Percentiles rank a stretch among this genome's conserved stretches.
Conservation (phyloP, 2,797 vertebrate species). For the Sparidentex hasta region DNA sequence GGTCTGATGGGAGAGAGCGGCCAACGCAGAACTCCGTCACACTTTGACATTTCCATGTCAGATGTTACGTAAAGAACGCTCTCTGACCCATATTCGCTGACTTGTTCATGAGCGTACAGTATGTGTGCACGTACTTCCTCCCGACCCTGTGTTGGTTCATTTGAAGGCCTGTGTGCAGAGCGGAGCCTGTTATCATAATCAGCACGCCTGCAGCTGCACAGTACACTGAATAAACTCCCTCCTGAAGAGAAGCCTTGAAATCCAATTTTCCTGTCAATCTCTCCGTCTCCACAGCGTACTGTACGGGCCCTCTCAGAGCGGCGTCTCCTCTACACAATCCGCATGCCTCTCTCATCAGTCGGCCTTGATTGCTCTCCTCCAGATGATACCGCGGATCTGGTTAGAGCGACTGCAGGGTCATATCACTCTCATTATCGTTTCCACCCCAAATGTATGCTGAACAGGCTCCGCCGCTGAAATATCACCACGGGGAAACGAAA, state of each 20-base stretch:
- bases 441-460: conserved; percentile 2
- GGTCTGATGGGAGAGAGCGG: not conserved
- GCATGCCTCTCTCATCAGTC: conserved; percentile 26
- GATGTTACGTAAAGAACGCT: conserved; percentile 53
- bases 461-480: not conserved
- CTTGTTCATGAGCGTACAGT: conserved; percentile 27
- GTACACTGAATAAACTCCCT: conserved; percentile 48
- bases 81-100: conserved; percentile 55
- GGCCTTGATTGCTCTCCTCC: conserved; percentile 22
- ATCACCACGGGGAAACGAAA: conserved; percentile 11
- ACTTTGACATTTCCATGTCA: conserved; percentile 19
- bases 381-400: conserved; percentile 35
- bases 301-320: conserved; percentile 24
- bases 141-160: conserved; percentile 33
- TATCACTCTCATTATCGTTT: conserved; percentile 29
- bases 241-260: conserved; percentile 65
- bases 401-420: conserved; percentile 12
- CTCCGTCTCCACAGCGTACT: conserved; percentile 26
- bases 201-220: conserved; percentile 46
- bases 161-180: conserved; percentile 42
- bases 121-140: conserved; percentile 9
- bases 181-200: conserved; percentile 55
- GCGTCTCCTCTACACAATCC: conserved; percentile 9
- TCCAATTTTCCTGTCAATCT: conserved; percentile 67
- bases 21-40: conserved; percentile 10